Evolutionary conservation across 1,140 invertebrate species (phyloP).

Genomic region (Chironomus tepperi): DNA sequence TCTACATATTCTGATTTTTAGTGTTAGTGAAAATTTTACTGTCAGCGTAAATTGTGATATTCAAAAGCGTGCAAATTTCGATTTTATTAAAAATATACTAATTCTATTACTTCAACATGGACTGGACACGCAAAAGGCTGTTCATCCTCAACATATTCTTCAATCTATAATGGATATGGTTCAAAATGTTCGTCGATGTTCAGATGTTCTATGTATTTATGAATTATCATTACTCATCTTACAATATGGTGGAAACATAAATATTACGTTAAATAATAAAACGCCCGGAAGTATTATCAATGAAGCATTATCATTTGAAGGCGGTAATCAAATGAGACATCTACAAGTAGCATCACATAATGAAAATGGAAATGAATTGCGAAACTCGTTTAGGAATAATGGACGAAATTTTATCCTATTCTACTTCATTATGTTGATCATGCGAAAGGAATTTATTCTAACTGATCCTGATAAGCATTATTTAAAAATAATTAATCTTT

Average conservation of each 20-base stretch:
- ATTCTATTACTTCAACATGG: constrained; percentile 58
- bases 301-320: constrained; percentile 27
- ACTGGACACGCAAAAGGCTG: constrained; percentile 52
- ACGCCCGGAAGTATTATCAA: constrained; percentile 37
- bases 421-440: constrained; percentile 59
- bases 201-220: constrained; percentile 58
- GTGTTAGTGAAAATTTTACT: constrained; percentile 63
- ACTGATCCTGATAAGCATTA: constrained; percentile 53
- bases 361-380: constrained; percentile 29
- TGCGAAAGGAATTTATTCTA: constrained; percentile 56
- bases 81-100: constrained; percentile 56
- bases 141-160: constrained; percentile 55
- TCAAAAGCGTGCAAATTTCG: constrained; percentile 55
- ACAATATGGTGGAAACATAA: constrained; percentile 57
- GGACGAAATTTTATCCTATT: constrained; percentile 55
- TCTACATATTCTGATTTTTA: constrained; percentile 62
- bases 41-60: constrained; percentile 45
- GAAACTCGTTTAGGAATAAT: constrained; percentile 51
- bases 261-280: constrained; percentile 46
- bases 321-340: constrained; percentile 26
- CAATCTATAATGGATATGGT: constrained; percentile 62
- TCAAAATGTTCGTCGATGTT: constrained; percentile 52
- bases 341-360: constrained; percentile 31
- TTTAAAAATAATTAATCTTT: constrained; percentile 54
- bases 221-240: constrained; percentile 57